phyloP scores from a whole-genome alignment of 2,888 invertebrate genomes.

The Phragmatobia fuliginosa region DNA sequence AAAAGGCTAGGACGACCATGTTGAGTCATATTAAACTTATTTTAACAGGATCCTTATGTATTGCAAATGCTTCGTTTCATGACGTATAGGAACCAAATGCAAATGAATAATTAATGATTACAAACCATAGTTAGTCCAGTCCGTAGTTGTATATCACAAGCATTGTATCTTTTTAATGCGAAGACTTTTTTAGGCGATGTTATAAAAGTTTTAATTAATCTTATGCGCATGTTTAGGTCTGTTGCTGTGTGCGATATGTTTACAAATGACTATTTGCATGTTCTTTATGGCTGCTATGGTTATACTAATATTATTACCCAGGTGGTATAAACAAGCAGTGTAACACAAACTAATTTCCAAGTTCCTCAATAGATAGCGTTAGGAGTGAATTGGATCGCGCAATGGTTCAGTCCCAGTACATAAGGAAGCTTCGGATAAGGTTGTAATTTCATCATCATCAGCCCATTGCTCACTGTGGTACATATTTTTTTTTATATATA shows the following conservation, averaged over 20 bases:
- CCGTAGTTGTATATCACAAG: slow-evolving; percentile 10
- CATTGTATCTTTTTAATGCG: slow-evolving; percentile 13
- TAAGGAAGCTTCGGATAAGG: too few relatives aligned
- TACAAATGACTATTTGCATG: neutral
- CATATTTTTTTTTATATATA: too few relatives aligned
- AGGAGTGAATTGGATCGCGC: too few relatives aligned
- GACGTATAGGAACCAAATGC: neutral
- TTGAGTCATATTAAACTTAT: too few relatives aligned
- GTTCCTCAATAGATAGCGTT: too few relatives aligned
- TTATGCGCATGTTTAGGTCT: slow-evolving; percentile 3
- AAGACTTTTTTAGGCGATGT: slow-evolving; percentile 5
- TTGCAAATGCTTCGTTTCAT: neutral
- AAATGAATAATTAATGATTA: slow-evolving; percentile 3
- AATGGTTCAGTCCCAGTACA: too few relatives aligned
- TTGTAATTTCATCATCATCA: too few relatives aligned
- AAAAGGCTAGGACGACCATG: too few relatives aligned
- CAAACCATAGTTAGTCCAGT: neutral
- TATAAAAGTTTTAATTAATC: slow-evolving; percentile 9
- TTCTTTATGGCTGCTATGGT: neutral
- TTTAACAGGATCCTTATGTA: too few relatives aligned
- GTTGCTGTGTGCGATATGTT: slow-evolving; percentile 1
- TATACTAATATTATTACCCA: neutral
- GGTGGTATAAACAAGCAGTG: neutral
- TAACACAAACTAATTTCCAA: too few relatives aligned
- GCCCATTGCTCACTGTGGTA: too few relatives aligned